Evolutionary conservation across 2,888 invertebrate species (phyloP).

Genomic region (Orchesellides sinensis): DNA sequence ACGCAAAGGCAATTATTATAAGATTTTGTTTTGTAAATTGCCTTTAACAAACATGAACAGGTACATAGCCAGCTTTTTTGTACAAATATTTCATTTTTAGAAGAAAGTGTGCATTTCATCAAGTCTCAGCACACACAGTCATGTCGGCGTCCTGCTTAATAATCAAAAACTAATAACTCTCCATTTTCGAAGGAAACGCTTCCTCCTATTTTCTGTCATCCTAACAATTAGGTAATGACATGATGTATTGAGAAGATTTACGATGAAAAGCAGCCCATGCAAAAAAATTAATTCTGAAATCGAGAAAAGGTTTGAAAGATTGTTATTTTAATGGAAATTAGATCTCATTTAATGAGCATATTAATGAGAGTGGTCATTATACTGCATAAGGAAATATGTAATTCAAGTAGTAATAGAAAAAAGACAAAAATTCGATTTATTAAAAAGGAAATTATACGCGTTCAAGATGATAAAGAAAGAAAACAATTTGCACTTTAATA

Average conservation of each 20-base stretch:
- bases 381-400: not conserved
- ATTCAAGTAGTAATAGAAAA: slow-evolving; percentile 40
- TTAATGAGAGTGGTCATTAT: slow-evolving; percentile 28
- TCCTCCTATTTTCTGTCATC: slow-evolving; percentile 36
- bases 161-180: slow-evolving; percentile 32
- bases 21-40: too few relatives aligned
- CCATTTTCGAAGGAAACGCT: slow-evolving; percentile 16
- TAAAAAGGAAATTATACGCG: slow-evolving; percentile 31
- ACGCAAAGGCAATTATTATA: too few relatives aligned
- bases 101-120: too few relatives aligned
- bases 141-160: slow-evolving; percentile 5
- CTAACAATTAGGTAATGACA: slow-evolving; percentile 33
- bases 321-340: slow-evolving; percentile 52
- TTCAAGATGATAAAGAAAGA: not conserved
- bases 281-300: not conserved
- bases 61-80: too few relatives aligned
- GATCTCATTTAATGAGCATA: slow-evolving; percentile 51
- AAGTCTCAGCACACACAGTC: not conserved
- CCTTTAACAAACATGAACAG: too few relatives aligned
- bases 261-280: not conserved
- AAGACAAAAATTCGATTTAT: slow-evolving; percentile 39
- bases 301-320: not conserved
- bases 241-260: slow-evolving; percentile 16
- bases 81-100: too few relatives aligned
- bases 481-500: slow-evolving; percentile 43